A percentile compares a stretch with the other conserved stretches of the same genome.
Evolutionary conservation across 2,113 vertebrate species (phyloP).

Genomic region (Corvus cornix): DNA sequence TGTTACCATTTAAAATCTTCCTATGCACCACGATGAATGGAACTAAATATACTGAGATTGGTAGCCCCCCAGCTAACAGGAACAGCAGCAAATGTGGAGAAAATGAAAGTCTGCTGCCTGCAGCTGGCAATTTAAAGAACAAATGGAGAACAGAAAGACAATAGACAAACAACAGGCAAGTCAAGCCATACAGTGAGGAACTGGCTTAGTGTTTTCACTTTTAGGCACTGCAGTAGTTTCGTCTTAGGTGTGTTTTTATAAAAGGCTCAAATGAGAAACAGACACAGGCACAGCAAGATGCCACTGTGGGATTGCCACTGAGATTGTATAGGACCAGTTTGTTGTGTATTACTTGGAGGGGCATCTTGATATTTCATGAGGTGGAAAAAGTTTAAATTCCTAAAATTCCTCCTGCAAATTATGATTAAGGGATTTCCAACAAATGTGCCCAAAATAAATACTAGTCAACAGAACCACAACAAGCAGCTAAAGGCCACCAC

Average conservation of each 20-base stretch:
- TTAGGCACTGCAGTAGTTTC: not conserved
- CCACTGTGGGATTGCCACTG: not conserved
- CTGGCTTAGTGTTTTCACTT: not conserved
- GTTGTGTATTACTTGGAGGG: not conserved
- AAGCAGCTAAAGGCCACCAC: not conserved
- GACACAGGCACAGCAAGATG: fast-evolving
- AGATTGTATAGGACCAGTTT: not conserved
- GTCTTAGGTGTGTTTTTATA: not conserved
- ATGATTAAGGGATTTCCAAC: not conserved
- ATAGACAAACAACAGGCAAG: not conserved
- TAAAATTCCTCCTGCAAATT: not conserved
- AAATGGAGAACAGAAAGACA: not conserved
- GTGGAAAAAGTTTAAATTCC: not conserved
- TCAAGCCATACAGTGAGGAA: not conserved
- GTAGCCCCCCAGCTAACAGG: not conserved
- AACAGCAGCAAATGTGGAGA: not conserved
- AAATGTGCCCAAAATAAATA: not conserved
- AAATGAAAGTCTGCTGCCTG: not conserved
- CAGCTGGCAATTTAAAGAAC: not conserved
- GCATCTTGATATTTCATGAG: not conserved
- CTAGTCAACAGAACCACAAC: not conserved
- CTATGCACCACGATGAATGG: not conserved
- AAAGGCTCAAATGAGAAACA: not conserved
- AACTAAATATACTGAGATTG: not conserved
- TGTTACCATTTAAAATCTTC: not conserved